phyloP scores from a whole-genome alignment of 2,888 invertebrate species.

The Sarcophaga subvicina region DNA sequence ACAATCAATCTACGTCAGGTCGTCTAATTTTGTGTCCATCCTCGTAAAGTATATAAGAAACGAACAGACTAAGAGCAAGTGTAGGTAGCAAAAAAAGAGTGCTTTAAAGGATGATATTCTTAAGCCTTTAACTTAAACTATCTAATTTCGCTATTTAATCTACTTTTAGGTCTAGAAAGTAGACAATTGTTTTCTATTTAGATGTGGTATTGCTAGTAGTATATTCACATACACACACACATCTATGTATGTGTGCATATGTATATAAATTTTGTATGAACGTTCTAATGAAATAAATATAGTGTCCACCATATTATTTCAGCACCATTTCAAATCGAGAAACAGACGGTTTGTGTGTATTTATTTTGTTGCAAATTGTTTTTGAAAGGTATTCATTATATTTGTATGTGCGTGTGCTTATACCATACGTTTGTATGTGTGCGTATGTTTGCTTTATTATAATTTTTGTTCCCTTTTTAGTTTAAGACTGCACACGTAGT shows the following conservation, averaged over 20 bases:
- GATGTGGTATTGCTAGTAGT: neutral
- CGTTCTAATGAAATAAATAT: too few species aligned
- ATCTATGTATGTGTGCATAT: neutral
- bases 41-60: too few species aligned
- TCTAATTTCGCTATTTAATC: slow-evolving; percentile 20
- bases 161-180: neutral
- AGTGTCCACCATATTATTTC: too few species aligned
- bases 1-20: too few species aligned
- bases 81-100: too few species aligned
- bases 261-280: neutral
- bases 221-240: slow-evolving; percentile 24
- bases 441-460: slow-evolving; percentile 1
- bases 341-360: slow-evolving; percentile 5
- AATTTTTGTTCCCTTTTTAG: neutral
- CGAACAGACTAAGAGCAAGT: too few species aligned
- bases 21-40: too few species aligned
- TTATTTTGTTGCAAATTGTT: slow-evolving; percentile 58
- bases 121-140: slow-evolving; percentile 30
- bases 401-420: slow-evolving; percentile 6
- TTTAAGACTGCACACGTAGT: neutral
- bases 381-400: slow-evolving; percentile 57
- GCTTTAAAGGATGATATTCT: slow-evolving; percentile 10
- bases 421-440: neutral
- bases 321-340: too few species aligned
- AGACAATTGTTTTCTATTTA: neutral